Conservation (phyloP, 2,888 invertebrate genomes). For the Tachina lurida region DNA sequence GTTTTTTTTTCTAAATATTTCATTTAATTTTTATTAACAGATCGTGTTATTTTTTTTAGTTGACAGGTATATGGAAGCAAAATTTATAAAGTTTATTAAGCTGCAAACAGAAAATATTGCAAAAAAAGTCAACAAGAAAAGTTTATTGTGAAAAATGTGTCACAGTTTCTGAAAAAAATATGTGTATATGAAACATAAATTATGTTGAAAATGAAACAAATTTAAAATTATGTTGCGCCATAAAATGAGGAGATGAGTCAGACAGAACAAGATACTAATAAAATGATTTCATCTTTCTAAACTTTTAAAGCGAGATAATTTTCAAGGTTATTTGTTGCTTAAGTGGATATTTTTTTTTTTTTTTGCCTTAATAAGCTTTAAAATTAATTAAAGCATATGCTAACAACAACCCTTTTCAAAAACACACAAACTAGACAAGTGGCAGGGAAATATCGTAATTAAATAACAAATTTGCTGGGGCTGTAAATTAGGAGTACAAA, state of each 20-base stretch:
- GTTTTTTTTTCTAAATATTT: background rate
- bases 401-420: background rate
- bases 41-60: slow-evolving; percentile 56
- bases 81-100: slow-evolving; percentile 44
- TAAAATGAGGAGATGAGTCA: background rate
- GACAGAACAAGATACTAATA: background rate
- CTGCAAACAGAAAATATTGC: background rate
- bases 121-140: slow-evolving; percentile 13
- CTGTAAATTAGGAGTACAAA: slow-evolving; percentile 45
- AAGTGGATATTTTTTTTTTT: background rate
- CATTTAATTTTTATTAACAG: slow-evolving; percentile 52
- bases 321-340: background rate
- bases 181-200: slow-evolving; percentile 59
- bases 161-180: slow-evolving; percentile 48
- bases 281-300: background rate
- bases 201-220: slow-evolving; percentile 54
- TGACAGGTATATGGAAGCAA: slow-evolving; percentile 66
- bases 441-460: background rate
- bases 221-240: slow-evolving; percentile 46
- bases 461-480: slow-evolving; percentile 21
- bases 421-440: background rate
- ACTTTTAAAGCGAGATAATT: background rate
- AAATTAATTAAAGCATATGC: background rate
- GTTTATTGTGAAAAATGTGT: slow-evolving; percentile 44
- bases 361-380: background rate